These are phyloP conservation scores for Mythimna albipuncta DNA, from an alignment of 2,888 invertebrate species.

Conservation along the genomic window DNA sequence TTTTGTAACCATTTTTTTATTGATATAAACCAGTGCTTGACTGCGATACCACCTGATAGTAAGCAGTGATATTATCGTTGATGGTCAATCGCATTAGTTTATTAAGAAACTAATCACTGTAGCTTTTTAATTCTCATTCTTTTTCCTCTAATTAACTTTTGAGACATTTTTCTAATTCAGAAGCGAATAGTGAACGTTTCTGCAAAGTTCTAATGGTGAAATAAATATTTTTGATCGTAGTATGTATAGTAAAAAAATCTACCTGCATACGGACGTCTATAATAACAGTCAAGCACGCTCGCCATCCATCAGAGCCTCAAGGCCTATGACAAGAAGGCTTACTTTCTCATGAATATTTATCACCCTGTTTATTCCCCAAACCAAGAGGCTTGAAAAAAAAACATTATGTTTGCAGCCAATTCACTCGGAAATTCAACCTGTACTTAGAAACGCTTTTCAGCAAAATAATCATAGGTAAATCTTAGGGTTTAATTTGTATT, in stretches of 20 bases:
- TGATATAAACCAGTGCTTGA: background rate
- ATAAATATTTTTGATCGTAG: too few species aligned
- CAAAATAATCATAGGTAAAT: slow-evolving; percentile 58
- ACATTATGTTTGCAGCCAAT: slow-evolving; percentile 73
- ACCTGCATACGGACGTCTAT: slow-evolving; percentile 39
- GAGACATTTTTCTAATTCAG: too few species aligned
- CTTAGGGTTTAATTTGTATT: slow-evolving; percentile 34
- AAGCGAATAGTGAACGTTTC: too few species aligned
- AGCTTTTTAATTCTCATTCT: background rate
- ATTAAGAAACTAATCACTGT: background rate
- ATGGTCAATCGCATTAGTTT: too few species aligned
- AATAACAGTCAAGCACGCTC: slow-evolving; percentile 75
- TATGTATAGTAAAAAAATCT: background rate
- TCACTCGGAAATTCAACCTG: slow-evolving; percentile 65
- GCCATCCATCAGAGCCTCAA: slow-evolving; percentile 86
- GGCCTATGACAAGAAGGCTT: slow-evolving; percentile 88
- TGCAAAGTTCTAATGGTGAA: too few species aligned
- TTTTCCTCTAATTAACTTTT: too few species aligned
- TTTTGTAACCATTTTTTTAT: too few species aligned
- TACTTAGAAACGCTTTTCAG: slow-evolving; percentile 60
- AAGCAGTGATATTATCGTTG: too few species aligned
- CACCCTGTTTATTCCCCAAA: slow-evolving; percentile 79
- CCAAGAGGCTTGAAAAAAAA: slow-evolving; percentile 74
- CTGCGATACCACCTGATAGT: too few species aligned
- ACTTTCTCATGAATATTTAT: slow-evolving; percentile 88